phyloP scores from a whole-genome alignment of 2,888 invertebrate genomes.

The Eupithecia abbreviata region DNA sequence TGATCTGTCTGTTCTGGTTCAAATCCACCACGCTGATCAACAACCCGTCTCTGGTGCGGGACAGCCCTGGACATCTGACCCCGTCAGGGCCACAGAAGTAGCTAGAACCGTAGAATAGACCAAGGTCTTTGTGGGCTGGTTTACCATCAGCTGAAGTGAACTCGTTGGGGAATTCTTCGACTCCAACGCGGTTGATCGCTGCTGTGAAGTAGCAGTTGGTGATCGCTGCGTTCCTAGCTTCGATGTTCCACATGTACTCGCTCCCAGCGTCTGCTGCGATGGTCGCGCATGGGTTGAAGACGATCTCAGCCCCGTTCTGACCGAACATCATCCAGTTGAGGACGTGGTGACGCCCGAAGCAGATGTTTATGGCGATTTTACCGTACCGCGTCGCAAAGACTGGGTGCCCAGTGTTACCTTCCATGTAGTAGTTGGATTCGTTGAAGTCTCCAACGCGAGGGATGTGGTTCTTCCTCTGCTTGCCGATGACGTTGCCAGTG shows the following conservation, averaged over 20 bases:
- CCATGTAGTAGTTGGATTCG: constrained; percentile 98
- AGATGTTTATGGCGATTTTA: constrained; percentile 97
- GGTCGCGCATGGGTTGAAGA: constrained; percentile 99
- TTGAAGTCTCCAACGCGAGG: constrained; percentile 99
- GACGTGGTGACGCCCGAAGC: constrained; percentile 99
- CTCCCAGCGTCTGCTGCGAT: constrained; percentile 87
- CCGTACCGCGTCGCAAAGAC: constrained; percentile 95
- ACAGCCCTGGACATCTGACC: constrained; percentile 93
- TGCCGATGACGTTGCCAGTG: constrained; percentile 95
- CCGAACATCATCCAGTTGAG: constrained; percentile 99
- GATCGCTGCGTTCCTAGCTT: constrained; percentile 98
- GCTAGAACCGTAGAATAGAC: constrained; percentile 98
- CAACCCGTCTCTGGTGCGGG: constrained; percentile 92
- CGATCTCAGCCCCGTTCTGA: constrained; percentile 98
- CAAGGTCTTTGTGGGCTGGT: constrained; percentile 92
- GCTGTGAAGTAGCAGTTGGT: constrained; percentile 98
- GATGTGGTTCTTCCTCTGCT: constrained; percentile 99
- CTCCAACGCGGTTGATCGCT: constrained; percentile 97
- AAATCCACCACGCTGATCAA: constrained; percentile 95
- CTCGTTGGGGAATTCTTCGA: constrained; percentile 89
- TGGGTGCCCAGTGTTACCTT: constrained; percentile 97
- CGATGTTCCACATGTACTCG: constrained; percentile 98
- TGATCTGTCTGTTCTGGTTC: constrained; percentile 96
- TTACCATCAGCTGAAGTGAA: constrained; percentile 85
- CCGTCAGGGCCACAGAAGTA: constrained; percentile 98